phyloP scores from a whole-genome alignment of 2,113 vertebrate species.

The Gavialis gangeticus region DNA sequence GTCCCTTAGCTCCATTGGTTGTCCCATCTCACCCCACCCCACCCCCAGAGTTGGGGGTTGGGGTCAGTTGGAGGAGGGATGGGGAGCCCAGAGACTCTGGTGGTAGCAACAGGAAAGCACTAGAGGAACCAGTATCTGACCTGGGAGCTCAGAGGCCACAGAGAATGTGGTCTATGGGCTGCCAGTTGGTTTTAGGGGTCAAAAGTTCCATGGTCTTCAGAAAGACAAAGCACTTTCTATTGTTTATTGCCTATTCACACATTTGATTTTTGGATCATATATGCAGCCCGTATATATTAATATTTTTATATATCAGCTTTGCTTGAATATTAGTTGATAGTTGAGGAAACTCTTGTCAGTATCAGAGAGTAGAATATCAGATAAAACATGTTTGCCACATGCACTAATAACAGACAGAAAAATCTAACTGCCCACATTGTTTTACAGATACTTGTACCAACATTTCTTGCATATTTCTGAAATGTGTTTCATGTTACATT shows the following conservation, averaged over 20 bases:
- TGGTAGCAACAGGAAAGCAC: no score
- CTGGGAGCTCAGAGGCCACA: no score
- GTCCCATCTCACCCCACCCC: no score
- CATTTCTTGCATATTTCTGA: slow-evolving; percentile 28
- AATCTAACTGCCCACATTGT: slow-evolving; percentile 31
- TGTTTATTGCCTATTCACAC: not conserved
- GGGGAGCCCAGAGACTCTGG: no score
- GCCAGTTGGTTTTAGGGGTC: no score
- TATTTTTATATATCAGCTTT: slow-evolving; percentile 40
- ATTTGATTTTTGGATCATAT: not conserved
- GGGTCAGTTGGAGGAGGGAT: no score
- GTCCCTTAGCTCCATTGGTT: no score
- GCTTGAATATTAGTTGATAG: rapidly evolving
- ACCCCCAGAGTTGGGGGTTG: no score
- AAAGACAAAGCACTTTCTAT: not conserved
- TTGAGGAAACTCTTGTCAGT: slow-evolving; percentile 53
- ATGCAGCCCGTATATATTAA: not conserved
- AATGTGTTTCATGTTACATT: slow-evolving; percentile 41
- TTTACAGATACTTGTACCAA: slow-evolving; percentile 40
- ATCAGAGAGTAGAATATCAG: slow-evolving; percentile 17
- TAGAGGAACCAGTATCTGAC: no score
- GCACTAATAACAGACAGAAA: slow-evolving; percentile 58
- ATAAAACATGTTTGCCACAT: slow-evolving; percentile 57
- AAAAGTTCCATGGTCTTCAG: not conserved
- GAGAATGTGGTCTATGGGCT: no score